Percentiles rank a stretch among this genome's conserved stretches.
These are phyloP conservation scores for Sturnus vulgaris DNA, from an alignment of 2,113 vertebrate genomes.

Conservation along the genomic window DNA sequence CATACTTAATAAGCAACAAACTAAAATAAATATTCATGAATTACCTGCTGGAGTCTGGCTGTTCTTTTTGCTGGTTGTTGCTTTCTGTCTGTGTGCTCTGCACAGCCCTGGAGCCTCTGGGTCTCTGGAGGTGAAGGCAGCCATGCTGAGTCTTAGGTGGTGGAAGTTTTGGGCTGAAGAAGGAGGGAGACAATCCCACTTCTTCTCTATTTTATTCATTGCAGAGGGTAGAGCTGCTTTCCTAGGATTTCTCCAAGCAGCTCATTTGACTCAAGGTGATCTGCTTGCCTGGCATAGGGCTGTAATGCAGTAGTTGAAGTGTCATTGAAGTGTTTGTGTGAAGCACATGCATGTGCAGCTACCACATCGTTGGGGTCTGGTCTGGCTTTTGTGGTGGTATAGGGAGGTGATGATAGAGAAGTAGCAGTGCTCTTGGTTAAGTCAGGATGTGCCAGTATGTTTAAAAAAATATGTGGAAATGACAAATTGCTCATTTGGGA, in stretches of 20 bases:
- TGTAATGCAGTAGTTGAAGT: background rate
- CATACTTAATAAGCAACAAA: conserved; percentile 39
- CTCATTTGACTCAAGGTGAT: background rate
- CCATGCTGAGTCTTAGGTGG: background rate
- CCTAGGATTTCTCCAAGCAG: background rate
- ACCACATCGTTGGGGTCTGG: accelerated
- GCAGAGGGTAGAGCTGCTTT: background rate
- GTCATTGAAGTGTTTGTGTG: background rate
- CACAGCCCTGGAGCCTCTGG: background rate
- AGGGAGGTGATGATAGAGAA: background rate
- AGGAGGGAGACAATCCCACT: background rate
- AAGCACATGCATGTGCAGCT: background rate
- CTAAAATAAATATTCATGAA: conserved; percentile 45
- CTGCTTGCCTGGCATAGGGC: background rate
- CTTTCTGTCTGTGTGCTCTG: background rate
- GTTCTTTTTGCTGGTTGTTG: background rate
- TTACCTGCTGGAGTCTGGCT: conserved; percentile 27
- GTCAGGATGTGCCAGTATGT: background rate
- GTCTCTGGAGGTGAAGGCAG: background rate
- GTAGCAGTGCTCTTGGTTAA: background rate
- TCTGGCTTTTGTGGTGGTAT: background rate
- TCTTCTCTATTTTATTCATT: background rate
- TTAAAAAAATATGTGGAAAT: background rate
- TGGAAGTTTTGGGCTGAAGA: background rate
- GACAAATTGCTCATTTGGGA: background rate